These are phyloP conservation scores for Melieria crassipennis DNA, from an alignment of 2,888 invertebrate species.

Conservation along the genomic window DNA sequence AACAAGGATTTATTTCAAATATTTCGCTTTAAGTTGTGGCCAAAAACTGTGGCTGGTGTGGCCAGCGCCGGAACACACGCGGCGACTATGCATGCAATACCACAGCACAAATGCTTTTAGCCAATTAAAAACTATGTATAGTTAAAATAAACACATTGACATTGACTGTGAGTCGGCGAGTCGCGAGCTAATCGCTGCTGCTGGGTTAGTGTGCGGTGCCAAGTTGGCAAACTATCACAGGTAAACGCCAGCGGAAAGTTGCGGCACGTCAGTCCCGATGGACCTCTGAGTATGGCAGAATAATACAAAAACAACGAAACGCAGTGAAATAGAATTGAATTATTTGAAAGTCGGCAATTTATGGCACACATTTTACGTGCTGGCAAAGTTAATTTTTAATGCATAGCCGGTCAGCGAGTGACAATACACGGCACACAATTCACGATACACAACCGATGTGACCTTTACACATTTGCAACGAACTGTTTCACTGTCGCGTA, in stretches of 20 bases:
- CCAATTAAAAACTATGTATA: background rate
- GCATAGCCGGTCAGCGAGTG: no score
- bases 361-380: background rate
- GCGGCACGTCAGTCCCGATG: background rate
- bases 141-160: background rate
- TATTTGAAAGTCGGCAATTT: background rate
- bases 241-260: no score
- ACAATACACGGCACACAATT: no score
- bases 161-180: background rate
- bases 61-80: no score
- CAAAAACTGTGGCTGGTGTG: no score
- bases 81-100: background rate
- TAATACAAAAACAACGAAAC: background rate
- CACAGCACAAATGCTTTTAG: background rate
- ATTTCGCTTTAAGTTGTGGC: no score
- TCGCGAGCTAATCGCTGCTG: no score
- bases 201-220: no score
- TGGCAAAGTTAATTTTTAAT: conserved; percentile 3
- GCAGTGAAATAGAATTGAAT: background rate
- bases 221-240: no score
- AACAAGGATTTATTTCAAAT: background rate
- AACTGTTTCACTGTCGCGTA: no score
- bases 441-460: no score
- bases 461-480: no score
- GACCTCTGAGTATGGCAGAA: background rate